Evolutionary conservation across 2,888 invertebrate species (phyloP), one percentile per base, ranked within the genome.

Genomic region (Drosophila fungiperda): DNA sequence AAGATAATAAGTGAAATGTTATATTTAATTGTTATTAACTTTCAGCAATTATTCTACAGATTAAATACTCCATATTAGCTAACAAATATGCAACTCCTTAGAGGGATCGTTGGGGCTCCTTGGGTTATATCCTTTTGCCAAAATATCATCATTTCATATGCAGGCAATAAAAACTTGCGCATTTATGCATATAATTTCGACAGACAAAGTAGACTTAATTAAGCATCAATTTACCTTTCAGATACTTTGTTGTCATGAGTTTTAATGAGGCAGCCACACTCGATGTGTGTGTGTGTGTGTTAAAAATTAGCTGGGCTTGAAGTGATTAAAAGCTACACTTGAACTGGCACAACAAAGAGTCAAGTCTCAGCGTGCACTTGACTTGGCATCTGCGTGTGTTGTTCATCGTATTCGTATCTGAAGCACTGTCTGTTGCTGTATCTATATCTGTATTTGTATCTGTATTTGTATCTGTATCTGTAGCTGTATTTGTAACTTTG

Each of bases 211-310:
- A 23, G 17, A 50, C 35, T 65, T 29, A 42, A 64, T 49, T 20
- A 35, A 23, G 45, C 45, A 45, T 45, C 35, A 4, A 1, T 7
- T 12, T 33, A n/a, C 49, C 50, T 32, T 29, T 29, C 60, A 75
- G 76, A 75, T 75, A 78, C 78, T 48, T 69, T 66, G 29, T 74
- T 78, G 69, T n/a, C n/a, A n/a, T n/a, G n/a, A n/a, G n/a, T 74
- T 57, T 74, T 74, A 70, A 77, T 74, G 63, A 78, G 65, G n/a
- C 49, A 73, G 55, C 38, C 69, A 48, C 52, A 58, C 63, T 71
- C 53, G 38, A n/a, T 36, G 15, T 35, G 58, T 26, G 26, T 58
- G 29, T 29, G 48, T 49, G 26, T 60, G 55, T 60, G 73, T 62
- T 60, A 48, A 48, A 60, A 77, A 73, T 73, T 69, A 69, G 75